phyloP scores from a whole-genome alignment of 2,888 invertebrate species.

The Hemaris fuciformis region DNA sequence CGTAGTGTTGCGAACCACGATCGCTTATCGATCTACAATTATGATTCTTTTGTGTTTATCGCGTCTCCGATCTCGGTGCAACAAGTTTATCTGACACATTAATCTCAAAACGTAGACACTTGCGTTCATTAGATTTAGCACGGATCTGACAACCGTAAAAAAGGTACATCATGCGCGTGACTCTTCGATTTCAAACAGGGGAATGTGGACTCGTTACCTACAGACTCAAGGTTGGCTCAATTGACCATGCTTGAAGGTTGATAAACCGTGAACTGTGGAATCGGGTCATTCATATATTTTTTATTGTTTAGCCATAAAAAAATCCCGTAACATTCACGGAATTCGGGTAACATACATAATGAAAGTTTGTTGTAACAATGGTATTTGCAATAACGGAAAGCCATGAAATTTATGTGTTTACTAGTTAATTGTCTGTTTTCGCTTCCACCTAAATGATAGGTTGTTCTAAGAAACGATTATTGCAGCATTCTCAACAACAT shows the following conservation, averaged over 20 bases:
- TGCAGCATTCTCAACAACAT: background rate
- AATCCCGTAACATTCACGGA: background rate
- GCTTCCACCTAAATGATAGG: background rate
- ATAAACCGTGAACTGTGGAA: constrained; percentile 2
- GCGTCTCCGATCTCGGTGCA: constrained; percentile 22
- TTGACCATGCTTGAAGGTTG: constrained; percentile 29
- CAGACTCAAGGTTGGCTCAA: constrained; percentile 57
- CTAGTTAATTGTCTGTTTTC: background rate
- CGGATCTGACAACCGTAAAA: constrained; percentile 54
- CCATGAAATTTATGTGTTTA: background rate
- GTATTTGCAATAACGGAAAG: background rate
- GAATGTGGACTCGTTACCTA: constrained; percentile 46
- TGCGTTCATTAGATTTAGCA: constrained; percentile 60
- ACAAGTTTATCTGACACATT: constrained; percentile 45
- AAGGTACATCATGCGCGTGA: constrained; percentile 54
- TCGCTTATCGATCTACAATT: background rate
- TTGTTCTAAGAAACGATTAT: background rate
- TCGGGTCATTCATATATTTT: background rate
- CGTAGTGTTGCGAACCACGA: constrained; percentile 17
- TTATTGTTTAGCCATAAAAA: background rate
- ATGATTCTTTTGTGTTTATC: constrained; percentile 27
- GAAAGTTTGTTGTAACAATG: constrained; percentile 4
- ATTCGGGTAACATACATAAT: constrained; percentile 10
- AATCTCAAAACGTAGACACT: constrained; percentile 55
- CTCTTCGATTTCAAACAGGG: constrained; percentile 57